phyloP scores from a whole-genome alignment of 2,888 invertebrate species.

The Anoncus sp. region DNA sequence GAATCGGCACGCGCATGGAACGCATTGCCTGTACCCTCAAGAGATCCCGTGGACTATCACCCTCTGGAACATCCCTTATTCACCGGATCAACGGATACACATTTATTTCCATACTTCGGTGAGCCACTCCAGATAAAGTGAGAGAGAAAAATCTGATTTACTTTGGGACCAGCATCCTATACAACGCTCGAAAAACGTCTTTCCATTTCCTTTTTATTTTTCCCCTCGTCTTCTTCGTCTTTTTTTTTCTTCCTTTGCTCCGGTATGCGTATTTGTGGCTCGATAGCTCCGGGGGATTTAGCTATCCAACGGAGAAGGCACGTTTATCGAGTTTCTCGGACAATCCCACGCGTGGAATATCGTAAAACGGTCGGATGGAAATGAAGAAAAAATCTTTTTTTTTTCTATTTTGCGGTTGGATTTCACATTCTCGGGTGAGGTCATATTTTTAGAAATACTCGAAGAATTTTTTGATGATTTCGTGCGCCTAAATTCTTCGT shows the following conservation, averaged over 20 bases:
- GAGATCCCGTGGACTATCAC: slow-evolving; percentile 14
- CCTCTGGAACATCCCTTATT: slow-evolving; percentile 42
- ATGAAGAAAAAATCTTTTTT: slow-evolving; percentile 2
- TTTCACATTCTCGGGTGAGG: not conserved
- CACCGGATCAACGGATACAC: slow-evolving; percentile 53
- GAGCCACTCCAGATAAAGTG: slow-evolving; percentile 50
- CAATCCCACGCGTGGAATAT: slow-evolving; percentile 34
- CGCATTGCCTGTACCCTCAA: slow-evolving; percentile 13
- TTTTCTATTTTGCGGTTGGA: slow-evolving; percentile 6
- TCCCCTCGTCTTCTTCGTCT: not conserved
- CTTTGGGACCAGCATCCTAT: slow-evolving; percentile 6
- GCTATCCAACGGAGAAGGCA: slow-evolving; percentile 10
- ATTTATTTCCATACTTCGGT: slow-evolving; percentile 60
- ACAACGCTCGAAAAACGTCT: slow-evolving; percentile 11
- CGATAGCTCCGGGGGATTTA: slow-evolving; percentile 40
- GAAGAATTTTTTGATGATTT: not conserved
- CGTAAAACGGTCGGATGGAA: slow-evolving; percentile 1
- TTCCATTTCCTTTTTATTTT: slow-evolving; percentile 8
- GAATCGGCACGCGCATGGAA: slow-evolving; percentile 43
- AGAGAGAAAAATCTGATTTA: slow-evolving; percentile 55
- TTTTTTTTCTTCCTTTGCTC: not conserved
- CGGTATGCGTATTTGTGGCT: slow-evolving; percentile 20
- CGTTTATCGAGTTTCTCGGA: slow-evolving; percentile 36
- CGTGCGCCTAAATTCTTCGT: not conserved
- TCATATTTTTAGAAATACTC: not conserved